These are phyloP conservation scores for Mustela nigripes DNA, from an alignment of 2,113 vertebrate genomes.

Conservation along the genomic window DNA sequence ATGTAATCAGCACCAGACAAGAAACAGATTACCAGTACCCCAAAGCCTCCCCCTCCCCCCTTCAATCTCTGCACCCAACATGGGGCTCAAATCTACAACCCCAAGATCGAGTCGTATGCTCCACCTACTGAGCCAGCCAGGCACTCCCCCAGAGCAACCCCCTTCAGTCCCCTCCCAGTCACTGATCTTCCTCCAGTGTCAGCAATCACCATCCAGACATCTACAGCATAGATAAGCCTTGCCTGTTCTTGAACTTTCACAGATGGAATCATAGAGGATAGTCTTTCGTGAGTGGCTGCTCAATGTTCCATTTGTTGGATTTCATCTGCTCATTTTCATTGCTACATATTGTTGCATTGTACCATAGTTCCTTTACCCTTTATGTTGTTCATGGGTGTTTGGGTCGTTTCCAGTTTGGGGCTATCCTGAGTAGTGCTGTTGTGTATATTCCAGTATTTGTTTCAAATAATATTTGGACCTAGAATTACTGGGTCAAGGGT, in stretches of 20 bases:
- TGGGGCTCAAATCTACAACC: background rate
- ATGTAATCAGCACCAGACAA: background rate
- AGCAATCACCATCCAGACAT: background rate
- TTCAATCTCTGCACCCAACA: background rate
- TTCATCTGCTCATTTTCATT: background rate
- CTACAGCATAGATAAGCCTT: background rate
- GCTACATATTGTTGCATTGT: background rate
- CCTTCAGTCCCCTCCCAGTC: background rate
- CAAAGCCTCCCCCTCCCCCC: background rate
- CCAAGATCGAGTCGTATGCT: background rate
- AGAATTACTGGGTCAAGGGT: background rate
- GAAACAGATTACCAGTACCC: background rate
- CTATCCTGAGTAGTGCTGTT: background rate
- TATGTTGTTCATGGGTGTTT: background rate
- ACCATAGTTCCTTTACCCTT: background rate
- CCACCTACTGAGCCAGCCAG: background rate
- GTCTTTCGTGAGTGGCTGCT: background rate
- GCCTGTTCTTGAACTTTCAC: background rate
- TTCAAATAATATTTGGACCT: too few species aligned
- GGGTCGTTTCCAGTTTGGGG: conserved; percentile 2
- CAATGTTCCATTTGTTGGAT: background rate
- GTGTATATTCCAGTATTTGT: background rate
- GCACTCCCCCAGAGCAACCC: background rate
- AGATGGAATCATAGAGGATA: background rate
- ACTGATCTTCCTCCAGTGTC: background rate